These are phyloP conservation scores for Cenopis cana DNA, from an alignment of 2,888 invertebrate genomes.

Conservation along the genomic window DNA sequence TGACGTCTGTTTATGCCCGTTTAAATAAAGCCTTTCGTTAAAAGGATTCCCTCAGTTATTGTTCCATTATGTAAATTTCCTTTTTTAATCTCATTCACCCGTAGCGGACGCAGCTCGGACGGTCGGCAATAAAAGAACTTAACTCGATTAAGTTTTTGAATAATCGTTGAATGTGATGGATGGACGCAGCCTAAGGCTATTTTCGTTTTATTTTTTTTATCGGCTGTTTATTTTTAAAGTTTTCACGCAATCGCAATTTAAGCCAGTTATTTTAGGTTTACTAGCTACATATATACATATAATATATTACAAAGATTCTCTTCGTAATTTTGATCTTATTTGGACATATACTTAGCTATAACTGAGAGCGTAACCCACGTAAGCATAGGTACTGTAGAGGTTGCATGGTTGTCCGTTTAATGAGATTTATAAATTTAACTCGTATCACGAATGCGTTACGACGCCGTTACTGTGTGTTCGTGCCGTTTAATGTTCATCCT, in stretches of 20 bases:
- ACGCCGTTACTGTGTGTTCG: slow-evolving; percentile 14
- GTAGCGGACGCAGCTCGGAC: slow-evolving; percentile 37
- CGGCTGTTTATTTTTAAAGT: background rate
- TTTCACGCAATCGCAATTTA: background rate
- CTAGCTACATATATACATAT: no score
- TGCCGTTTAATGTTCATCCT: slow-evolving; percentile 23
- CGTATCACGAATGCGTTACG: slow-evolving; percentile 14
- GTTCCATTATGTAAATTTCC: slow-evolving; percentile 44
- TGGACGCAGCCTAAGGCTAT: background rate
- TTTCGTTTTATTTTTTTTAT: slow-evolving; percentile 1
- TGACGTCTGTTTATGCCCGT: slow-evolving; percentile 4
- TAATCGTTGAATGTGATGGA: slow-evolving; percentile 30
- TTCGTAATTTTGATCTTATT: background rate
- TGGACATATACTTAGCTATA: background rate
- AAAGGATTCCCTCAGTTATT: slow-evolving; percentile 33
- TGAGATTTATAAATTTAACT: slow-evolving; percentile 30
- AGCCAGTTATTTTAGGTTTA: background rate
- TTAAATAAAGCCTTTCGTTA: slow-evolving; percentile 17
- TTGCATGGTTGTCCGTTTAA: no score
- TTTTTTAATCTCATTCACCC: slow-evolving; percentile 45
- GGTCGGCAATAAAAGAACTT: slow-evolving; percentile 51
- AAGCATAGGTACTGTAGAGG: no score
- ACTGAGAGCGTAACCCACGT: background rate
- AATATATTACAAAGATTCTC: no score
- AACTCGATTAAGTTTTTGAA: slow-evolving; percentile 49